Percentiles rank a stretch among this genome's conserved stretches.
Conservation (phyloP, 2,888 invertebrate species). For the Saturnia pavonia region DNA sequence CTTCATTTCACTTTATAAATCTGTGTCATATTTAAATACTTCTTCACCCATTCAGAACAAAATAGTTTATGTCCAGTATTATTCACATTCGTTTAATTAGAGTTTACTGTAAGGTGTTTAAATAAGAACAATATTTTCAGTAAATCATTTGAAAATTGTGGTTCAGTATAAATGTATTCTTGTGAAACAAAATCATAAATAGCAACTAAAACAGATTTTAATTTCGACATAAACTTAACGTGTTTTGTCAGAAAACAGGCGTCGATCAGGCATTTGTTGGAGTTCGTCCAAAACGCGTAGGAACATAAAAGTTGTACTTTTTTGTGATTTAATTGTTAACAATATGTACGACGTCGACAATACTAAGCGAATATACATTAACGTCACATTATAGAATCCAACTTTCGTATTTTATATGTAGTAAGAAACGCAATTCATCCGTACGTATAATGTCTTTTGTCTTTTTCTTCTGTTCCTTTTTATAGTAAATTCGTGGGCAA, state of each 20-base stretch:
- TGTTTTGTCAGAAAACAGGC: constrained; percentile 48
- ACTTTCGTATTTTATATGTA: not conserved
- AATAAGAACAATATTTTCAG: not conserved
- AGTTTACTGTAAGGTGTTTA: not conserved
- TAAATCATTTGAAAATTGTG: not conserved
- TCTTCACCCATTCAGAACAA: not conserved
- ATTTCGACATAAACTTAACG: constrained; percentile 44
- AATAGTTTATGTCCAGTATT: not conserved
- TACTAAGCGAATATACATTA: not conserved
- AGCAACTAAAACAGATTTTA: constrained; percentile 24
- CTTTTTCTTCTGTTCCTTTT: not conserved
- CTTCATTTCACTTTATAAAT: not conserved
- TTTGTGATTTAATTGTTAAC: constrained; percentile 3
- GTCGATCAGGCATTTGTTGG: constrained; percentile 51
- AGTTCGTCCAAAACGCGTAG: constrained; percentile 42
- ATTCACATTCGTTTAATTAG: too few relatives aligned
- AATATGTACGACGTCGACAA: constrained; percentile 2
- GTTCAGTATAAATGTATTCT: not conserved
- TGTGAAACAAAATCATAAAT: not conserved
- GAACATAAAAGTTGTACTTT: constrained; percentile 34
- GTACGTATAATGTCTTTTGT: not conserved
- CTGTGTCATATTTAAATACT: not conserved
- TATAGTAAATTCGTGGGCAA: not conserved
- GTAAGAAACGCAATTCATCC: not conserved
- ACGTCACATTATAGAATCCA: not conserved